These are phyloP conservation scores for Acomys russatus DNA, from an alignment of 2,797 vertebrate genomes.

Conservation along the genomic window DNA sequence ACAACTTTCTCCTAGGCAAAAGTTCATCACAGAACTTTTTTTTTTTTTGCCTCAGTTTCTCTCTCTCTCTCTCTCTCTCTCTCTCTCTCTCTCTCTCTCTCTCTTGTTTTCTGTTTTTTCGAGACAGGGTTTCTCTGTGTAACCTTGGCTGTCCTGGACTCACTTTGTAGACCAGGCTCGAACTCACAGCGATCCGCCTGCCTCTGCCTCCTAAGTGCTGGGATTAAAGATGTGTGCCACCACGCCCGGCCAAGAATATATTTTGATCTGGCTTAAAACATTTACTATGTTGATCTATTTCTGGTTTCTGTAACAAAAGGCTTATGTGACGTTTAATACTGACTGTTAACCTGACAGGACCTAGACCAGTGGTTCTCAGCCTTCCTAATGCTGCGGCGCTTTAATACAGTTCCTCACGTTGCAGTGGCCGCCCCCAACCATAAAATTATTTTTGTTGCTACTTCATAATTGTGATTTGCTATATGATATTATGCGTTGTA, in stretches of 20 bases:
- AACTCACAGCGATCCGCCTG: no score
- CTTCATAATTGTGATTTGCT: background rate
- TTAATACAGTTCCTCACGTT: background rate
- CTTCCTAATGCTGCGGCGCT: background rate
- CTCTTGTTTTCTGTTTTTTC: no score
- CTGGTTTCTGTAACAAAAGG: background rate
- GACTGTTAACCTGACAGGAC: background rate
- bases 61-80: no score
- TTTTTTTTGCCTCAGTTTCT: constrained; percentile 5
- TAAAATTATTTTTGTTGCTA: background rate
- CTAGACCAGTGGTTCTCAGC: background rate
- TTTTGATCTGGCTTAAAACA: background rate
- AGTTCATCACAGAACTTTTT: background rate
- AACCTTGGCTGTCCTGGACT: no score
- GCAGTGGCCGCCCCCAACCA: background rate
- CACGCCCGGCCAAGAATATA: background rate
- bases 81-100: no score
- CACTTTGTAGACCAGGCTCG: no score
- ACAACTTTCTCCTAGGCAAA: background rate
- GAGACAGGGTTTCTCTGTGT: no score
- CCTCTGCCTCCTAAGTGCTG: no score
- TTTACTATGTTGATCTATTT: background rate
- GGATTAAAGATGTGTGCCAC: no score
- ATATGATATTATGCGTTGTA: background rate
- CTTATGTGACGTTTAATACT: background rate